Evolutionary conservation across 2,113 vertebrate genomes (phyloP).

Genomic region (Pagrus major): DNA sequence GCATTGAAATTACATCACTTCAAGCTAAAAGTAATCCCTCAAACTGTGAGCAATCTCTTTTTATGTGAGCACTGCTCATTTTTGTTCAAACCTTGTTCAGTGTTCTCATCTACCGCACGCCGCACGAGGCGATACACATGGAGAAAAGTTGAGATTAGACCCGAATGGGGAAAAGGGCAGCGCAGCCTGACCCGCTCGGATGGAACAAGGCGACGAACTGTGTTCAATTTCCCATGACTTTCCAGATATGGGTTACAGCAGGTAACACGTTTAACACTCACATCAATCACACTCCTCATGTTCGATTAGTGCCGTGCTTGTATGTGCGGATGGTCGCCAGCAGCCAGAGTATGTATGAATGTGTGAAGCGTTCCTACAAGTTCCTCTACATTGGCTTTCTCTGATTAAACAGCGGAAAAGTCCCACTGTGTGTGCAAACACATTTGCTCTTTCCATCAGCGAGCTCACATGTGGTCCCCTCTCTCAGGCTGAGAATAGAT

Average conservation of each 20-base stretch:
- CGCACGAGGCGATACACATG: neutral
- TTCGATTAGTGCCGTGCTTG: conserved; percentile 24
- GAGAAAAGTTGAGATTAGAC: conserved; percentile 47
- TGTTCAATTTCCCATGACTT: conserved; percentile 65
- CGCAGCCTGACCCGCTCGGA: conserved; percentile 46
- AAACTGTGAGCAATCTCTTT: conserved; percentile 24
- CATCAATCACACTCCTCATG: conserved; percentile 46
- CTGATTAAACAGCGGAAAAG: conserved; percentile 33
- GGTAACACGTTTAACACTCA: conserved; percentile 17
- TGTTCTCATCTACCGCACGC: conserved; percentile 26
- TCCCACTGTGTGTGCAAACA: conserved; percentile 6
- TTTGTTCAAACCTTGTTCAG: conserved; percentile 17
- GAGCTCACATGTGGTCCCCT: neutral
- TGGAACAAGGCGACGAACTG: conserved; percentile 42
- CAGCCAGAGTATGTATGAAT: neutral
- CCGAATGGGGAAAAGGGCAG: conserved; percentile 28
- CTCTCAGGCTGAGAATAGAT: neutral
- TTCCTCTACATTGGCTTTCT: conserved; percentile 20
- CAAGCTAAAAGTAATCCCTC: conserved; percentile 33
- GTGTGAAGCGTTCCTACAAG: conserved; percentile 5
- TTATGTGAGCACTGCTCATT: conserved; percentile 28
- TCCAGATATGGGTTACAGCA: conserved; percentile 31
- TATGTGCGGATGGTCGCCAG: conserved; percentile 1
- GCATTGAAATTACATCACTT: conserved; percentile 20
- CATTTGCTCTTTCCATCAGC: conserved; percentile 35